Evolutionary conservation across 2,113 vertebrate species (phyloP).

Genomic region (Chionomys nivalis): DNA sequence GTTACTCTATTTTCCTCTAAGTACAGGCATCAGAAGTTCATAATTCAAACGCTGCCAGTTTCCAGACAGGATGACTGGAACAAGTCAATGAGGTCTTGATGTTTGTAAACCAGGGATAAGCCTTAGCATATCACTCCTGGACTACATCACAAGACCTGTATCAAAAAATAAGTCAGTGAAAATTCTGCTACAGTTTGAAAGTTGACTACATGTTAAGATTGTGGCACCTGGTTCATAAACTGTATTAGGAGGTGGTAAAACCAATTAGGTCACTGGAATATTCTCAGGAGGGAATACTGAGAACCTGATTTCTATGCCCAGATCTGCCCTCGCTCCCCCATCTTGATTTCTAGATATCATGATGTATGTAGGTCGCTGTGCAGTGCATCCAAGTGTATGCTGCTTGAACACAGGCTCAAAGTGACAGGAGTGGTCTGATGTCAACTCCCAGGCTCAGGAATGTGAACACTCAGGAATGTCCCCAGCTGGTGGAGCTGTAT

Average conservation of each 20-base stretch:
- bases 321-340: background rate
- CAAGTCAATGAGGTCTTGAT: background rate
- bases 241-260: background rate
- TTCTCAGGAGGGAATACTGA: background rate
- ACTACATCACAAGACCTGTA: background rate
- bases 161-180: background rate
- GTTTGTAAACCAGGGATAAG: background rate
- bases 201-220: background rate
- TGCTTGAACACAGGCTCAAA: background rate
- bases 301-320: background rate
- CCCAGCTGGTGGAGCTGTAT: background rate
- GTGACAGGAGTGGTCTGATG: too few species aligned
- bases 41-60: background rate
- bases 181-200: background rate
- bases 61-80: background rate
- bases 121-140: background rate
- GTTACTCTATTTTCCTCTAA: background rate
- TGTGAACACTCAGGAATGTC: background rate
- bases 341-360: background rate
- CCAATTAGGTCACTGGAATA: background rate
- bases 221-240: background rate
- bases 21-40: background rate
- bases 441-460: background rate
- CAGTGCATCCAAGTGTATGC: too few species aligned
- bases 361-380: background rate